Evolutionary conservation across 2,113 vertebrate species (phyloP).

Genomic region (Mesoclemmys tuberculata): DNA sequence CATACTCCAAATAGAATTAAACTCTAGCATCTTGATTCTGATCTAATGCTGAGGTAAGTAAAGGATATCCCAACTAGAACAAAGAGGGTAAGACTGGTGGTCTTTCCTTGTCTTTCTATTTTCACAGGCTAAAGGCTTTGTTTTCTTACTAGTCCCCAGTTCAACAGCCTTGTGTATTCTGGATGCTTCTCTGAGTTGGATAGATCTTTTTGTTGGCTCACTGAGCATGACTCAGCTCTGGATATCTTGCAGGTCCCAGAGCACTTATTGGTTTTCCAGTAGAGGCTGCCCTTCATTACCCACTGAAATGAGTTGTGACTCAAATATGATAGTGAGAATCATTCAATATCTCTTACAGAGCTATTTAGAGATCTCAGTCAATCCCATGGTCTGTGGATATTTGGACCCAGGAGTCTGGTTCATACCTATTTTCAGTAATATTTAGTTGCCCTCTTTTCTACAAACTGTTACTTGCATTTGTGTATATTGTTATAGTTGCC

Average conservation of each 20-base stretch:
- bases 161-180: background rate
- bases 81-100: background rate
- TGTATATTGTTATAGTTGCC: background rate
- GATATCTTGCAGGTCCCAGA: background rate
- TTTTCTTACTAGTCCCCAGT: background rate
- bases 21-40: background rate
- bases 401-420: slow-evolving; percentile 48
- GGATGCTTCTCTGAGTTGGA: background rate
- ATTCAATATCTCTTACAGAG: slow-evolving; percentile 21
- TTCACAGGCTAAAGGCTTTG: background rate
- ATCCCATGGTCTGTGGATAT: background rate
- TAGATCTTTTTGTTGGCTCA: background rate
- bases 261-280: background rate
- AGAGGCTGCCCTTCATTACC: background rate
- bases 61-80: background rate
- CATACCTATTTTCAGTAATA: slow-evolving; percentile 20
- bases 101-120: background rate
- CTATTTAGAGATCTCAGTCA: slow-evolving; percentile 23
- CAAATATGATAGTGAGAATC: background rate
- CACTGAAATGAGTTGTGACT: slow-evolving; percentile 19
- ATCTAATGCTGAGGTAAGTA: background rate
- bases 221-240: background rate
- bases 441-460: slow-evolving; percentile 30
- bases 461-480: slow-evolving; percentile 10
- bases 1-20: background rate